Base-by-base conservation (phyloP, 1,140 invertebrate genomes). In the Chelonus insularis region DNA sequence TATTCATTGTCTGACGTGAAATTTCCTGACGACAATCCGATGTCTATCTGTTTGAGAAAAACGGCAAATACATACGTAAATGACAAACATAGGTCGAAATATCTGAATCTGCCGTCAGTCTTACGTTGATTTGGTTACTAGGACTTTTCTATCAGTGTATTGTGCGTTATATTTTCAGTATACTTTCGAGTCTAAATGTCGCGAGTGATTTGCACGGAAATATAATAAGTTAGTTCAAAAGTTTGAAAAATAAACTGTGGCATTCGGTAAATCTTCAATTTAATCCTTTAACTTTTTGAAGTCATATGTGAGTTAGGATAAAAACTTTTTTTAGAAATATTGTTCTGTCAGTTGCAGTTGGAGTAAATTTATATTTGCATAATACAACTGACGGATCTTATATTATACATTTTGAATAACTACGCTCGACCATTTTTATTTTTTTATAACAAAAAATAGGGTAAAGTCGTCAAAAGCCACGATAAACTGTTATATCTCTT, bases 241-340 rank as follows among this genome's bases (percentile, higher is more conserved):
- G 39, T 55, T 61, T 61, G 51, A 61, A 61, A 61, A 23, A 61
- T 61, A 52, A 29, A 12, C 50, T 18, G 39, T 61, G 36, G 41
- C 18, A 47, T 34, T 29, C 9, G 9, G 11, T 61, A 50, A 61
- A 55, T 61, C 43, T 61, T 54, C 23, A 61, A 61, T 61, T 61
- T 61, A 55, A 55, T 61, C 41, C 41, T 34, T 52, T 32, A 60
- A 60, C 58, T 39, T 60, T 50, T 52, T 59, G 11, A 51, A 45
- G 48, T 60, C 51, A 61, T 55, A 37, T 21, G 12, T 41, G 14
- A 41, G 36, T 29, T 45, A 36, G 39, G 51, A 29, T 52, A n/a
- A 51, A 55, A 37, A n/a, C 6, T 23, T 39, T 36, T 51, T 25
- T 48, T 16, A 16, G 16, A 32, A 41, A 39, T 32, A 55, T 39